phyloP scores from a whole-genome alignment of 2,113 vertebrate species.

The Cyrtonyx montezumae region DNA sequence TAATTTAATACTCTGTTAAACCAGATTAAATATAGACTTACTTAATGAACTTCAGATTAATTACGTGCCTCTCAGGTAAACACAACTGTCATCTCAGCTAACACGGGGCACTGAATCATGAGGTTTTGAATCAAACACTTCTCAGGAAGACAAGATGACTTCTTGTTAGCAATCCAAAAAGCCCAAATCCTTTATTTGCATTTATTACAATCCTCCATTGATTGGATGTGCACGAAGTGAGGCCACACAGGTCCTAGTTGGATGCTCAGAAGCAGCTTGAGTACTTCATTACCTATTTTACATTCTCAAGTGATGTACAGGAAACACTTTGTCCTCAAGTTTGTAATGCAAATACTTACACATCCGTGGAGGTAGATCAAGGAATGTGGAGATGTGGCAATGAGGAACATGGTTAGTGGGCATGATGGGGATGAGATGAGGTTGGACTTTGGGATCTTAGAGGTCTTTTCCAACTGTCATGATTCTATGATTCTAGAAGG shows the following conservation, averaged over 20 bases:
- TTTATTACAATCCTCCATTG: accelerated
- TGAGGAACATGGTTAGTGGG: too few relatives aligned
- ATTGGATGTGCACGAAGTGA: accelerated
- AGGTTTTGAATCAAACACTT: neutral
- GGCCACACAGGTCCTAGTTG: neutral
- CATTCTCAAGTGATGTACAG: neutral
- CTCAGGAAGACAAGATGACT: neutral
- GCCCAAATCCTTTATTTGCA: neutral
- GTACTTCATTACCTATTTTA: neutral
- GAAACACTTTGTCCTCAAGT: neutral
- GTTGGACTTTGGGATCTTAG: too few relatives aligned
- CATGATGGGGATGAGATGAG: too few relatives aligned
- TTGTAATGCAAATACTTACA: neutral
- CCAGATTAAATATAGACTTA: conserved; percentile 46
- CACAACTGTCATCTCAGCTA: neutral
- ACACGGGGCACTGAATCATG: neutral
- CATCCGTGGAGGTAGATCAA: too few relatives aligned
- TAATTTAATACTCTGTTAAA: conserved; percentile 9
- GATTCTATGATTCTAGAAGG: neutral
- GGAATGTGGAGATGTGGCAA: too few relatives aligned
- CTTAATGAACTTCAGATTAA: conserved; percentile 45
- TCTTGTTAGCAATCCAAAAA: accelerated
- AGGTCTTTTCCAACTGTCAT: too few relatives aligned
- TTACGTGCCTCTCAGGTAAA: conserved; percentile 20
- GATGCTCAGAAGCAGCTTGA: neutral